phyloP scores from a whole-genome alignment of 2,797 vertebrate species.

The Masticophis lateralis region DNA sequence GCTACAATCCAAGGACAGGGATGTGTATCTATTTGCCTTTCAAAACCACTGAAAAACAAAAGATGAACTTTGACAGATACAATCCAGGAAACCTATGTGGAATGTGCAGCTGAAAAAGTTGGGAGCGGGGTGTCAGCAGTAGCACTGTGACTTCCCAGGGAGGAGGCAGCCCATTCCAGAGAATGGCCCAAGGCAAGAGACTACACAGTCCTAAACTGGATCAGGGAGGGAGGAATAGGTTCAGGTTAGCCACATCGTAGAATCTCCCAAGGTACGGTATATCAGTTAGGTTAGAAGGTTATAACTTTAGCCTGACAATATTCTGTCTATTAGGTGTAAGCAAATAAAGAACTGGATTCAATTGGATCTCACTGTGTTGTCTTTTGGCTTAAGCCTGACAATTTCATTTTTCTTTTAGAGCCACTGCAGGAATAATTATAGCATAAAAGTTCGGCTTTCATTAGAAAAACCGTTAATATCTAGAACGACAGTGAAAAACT shows the following conservation, averaged over 20 bases:
- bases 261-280: neutral
- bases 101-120: neutral
- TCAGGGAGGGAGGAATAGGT: neutral
- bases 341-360: neutral
- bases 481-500: slow-evolving; percentile 50
- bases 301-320: neutral
- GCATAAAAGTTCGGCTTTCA: slow-evolving; percentile 13
- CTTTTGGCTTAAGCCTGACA: neutral
- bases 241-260: neutral
- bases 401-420: neutral
- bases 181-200: neutral
- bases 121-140: neutral
- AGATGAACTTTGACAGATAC: neutral
- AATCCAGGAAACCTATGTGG: neutral
- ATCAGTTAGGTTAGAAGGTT: neutral
- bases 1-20: neutral
- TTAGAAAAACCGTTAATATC: slow-evolving; percentile 47
- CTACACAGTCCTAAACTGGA: neutral
- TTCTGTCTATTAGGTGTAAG: neutral
- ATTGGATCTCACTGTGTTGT: neutral
- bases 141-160: neutral
- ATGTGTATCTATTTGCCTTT: neutral
- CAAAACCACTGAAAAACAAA: neutral
- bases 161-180: neutral
- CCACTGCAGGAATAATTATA: neutral